phyloP scores from a whole-genome alignment of 1,140 invertebrate species.

The Apis florea region DNA sequence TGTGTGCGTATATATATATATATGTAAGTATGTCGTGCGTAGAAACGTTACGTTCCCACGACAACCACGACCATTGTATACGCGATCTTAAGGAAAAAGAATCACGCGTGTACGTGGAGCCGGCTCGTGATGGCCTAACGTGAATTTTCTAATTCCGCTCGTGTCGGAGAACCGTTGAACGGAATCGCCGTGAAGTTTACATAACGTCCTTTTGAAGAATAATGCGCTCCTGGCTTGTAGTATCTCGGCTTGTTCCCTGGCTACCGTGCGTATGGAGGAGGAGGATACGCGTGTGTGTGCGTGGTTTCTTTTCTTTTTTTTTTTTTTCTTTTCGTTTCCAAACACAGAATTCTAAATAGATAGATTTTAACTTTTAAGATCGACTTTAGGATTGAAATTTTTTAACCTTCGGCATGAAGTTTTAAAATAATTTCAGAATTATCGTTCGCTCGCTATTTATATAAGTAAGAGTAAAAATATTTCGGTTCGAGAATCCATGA shows the following conservation, averaged over 20 bases:
- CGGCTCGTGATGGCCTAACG: slow-evolving; percentile 6
- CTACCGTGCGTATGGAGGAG: neutral
- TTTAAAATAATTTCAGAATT: too few relatives aligned
- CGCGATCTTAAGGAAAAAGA: slow-evolving; percentile 24
- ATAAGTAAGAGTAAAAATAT: neutral
- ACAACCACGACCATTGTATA: neutral
- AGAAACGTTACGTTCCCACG: slow-evolving; percentile 26
- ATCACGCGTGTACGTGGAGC: slow-evolving; percentile 14
- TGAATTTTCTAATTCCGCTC: slow-evolving; percentile 48
- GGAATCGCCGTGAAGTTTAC: slow-evolving; percentile 24
- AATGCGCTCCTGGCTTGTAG: neutral
- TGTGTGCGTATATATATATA: neutral
- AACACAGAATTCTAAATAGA: neutral
- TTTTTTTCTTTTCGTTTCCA: neutral
- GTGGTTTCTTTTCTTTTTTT: neutral
- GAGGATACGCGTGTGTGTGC: neutral
- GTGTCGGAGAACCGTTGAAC: slow-evolving; percentile 39
- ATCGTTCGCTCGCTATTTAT: neutral
- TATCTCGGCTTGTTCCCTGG: neutral
- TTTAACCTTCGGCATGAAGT: neutral
- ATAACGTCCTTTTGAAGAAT: slow-evolving; percentile 45
- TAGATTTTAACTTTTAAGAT: too few relatives aligned
- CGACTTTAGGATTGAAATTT: too few relatives aligned
- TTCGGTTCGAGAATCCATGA: neutral
- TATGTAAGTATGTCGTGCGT: neutral